phyloP scores from a whole-genome alignment of 2,888 invertebrate genomes.

The Drosophila flavopinicola region DNA sequence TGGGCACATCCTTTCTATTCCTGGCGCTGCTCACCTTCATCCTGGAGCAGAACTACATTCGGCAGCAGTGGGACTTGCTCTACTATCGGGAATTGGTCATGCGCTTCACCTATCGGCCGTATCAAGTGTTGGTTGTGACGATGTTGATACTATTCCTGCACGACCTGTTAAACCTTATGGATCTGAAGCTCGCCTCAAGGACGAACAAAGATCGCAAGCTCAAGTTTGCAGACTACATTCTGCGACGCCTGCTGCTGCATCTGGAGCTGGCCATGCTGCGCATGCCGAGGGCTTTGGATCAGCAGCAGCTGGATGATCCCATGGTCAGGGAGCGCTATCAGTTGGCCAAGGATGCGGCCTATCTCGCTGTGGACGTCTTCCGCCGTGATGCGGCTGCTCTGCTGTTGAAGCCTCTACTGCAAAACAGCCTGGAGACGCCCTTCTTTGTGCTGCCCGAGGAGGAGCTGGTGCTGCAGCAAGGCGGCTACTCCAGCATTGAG shows the following conservation, averaged over 20 bases:
- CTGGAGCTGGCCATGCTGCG: conserved; percentile 38
- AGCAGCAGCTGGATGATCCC: conserved; percentile 5
- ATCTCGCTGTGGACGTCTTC: conserved; percentile 44
- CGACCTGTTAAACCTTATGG: too few species aligned
- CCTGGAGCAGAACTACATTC: too few species aligned
- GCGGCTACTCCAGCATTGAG: conserved; percentile 33
- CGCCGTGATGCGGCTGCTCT: conserved; percentile 45
- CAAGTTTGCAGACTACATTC: conserved; percentile 37
- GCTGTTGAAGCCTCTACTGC: conserved; percentile 9
- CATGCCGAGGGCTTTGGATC: conserved; percentile 2
- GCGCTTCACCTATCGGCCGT: not conserved
- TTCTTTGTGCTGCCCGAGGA: conserved; percentile 38
- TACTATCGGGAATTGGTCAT: too few species aligned
- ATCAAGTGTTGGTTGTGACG: not conserved
- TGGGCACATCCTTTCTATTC: not conserved
- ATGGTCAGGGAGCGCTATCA: not conserved
- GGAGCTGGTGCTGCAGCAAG: conserved; percentile 21
- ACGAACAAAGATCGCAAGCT: too few species aligned
- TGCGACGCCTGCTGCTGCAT: conserved; percentile 53
- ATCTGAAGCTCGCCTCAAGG: too few species aligned
- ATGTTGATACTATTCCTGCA: not conserved
- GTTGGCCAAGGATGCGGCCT: conserved; percentile 20
- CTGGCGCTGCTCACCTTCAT: not conserved
- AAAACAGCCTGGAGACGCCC: too few species aligned
- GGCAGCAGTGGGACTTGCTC: too few species aligned